Conservation (phyloP, 2,797 vertebrate species). For the Phataginus tricuspis region DNA sequence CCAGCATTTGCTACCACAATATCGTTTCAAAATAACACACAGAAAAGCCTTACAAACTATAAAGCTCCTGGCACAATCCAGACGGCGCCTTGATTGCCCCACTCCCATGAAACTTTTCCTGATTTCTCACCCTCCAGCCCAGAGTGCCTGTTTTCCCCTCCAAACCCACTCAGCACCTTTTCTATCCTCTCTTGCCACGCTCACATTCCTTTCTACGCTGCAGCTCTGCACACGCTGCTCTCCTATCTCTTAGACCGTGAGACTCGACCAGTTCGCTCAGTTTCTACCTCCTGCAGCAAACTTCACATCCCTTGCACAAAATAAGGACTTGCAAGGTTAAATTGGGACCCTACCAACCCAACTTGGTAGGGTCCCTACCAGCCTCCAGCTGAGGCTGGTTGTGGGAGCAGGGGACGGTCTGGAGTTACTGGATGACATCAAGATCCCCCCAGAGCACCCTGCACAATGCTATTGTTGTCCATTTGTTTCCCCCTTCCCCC, state of each 20-base stretch:
- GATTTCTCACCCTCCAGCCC: neutral
- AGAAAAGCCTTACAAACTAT: neutral
- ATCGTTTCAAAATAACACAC: neutral
- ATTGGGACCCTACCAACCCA: neutral
- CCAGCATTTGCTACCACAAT: neutral
- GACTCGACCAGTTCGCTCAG: neutral
- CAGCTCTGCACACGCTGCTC: fast-evolving
- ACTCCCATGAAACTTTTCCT: neutral
- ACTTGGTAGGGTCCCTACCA: neutral
- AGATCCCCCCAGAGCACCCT: neutral
- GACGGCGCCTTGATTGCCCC: neutral
- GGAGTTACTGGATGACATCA: neutral
- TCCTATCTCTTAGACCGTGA: neutral
- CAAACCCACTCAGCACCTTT: too few relatives aligned
- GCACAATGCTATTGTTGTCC: too few relatives aligned
- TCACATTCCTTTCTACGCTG: too few relatives aligned
- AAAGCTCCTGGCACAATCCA: neutral
- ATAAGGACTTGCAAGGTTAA: neutral
- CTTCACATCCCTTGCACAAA: neutral
- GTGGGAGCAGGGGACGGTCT: neutral
- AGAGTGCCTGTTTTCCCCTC: neutral
- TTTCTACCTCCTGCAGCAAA: neutral
- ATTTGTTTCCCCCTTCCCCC: neutral
- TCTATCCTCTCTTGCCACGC: neutral
- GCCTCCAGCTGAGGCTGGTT: neutral